Base-by-base conservation (phyloP, 2,113 vertebrate genomes). In the Micronycteris hirsuta region DNA sequence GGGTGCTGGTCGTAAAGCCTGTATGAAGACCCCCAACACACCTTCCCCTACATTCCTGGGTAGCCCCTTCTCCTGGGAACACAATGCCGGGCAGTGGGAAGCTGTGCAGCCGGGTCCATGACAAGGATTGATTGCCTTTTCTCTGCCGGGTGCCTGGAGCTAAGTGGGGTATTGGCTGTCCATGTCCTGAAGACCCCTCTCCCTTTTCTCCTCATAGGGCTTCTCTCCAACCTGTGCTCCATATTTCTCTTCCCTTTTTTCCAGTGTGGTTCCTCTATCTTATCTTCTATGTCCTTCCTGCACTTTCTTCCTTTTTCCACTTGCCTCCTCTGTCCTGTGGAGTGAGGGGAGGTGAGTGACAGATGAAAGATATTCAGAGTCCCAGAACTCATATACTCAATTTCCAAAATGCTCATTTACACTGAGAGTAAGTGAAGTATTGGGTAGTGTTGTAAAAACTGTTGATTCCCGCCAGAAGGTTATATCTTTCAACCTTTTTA, bases 61-160 rank as follows among this genome's bases (percentile, higher is more conserved):
- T 6, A 86, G 63, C 41, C 70, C 61, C 89, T 93, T 61, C 76
- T 83, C 58, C 81, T 81, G 74, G 58, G 71, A 93, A 92, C 83
- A 61, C 71, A 90, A 76, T 4, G 36, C 54, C 84, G 41, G 78
- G 43, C 77, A 92, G 86, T 70, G 68, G 93, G 49, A 68, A 63
- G 31, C 38, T 8, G 5, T 16, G 20, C 8, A 24, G 86, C 78
- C 89, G 77, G 56, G 28, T n/a, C 65, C 45, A 2, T 28, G 65
- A 83, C 78, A 74, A 92, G 81, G 63, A 96, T 54, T 38, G 89
- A 86, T 68, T 17, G 68, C 58, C 89, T 80, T 31, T 91, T 86
- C 97, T 77, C 93, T 89, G 24, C 63, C n/a, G 92, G 83, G 52
- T 81, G 74, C 87, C 90, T 88, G 65, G 58, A 36, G 73, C 78